A percentile compares a stretch with the other conserved stretches of the same genome.
phyloP scores from a whole-genome alignment of 2,113 vertebrate species.

The Psittacula cyanocephala region DNA sequence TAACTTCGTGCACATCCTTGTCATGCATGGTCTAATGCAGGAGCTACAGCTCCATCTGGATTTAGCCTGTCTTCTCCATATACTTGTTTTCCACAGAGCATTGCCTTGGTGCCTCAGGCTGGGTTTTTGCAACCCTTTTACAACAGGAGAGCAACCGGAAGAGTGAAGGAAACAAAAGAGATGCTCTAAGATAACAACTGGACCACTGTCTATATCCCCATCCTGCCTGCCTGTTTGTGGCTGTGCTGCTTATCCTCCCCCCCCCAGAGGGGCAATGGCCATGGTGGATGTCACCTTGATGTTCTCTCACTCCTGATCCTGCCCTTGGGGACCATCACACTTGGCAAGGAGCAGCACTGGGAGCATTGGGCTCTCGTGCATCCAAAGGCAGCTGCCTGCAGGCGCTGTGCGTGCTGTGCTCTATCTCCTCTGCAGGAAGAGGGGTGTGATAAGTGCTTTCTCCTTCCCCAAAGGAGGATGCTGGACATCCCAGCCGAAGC shows the following conservation, averaged over 20 bases:
- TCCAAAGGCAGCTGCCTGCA: background rate
- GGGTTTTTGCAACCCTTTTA: background rate
- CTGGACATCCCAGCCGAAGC: background rate
- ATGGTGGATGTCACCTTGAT: background rate
- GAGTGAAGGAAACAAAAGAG: background rate
- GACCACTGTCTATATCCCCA: background rate
- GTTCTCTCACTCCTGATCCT: background rate
- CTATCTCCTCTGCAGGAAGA: background rate
- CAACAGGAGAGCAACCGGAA: background rate
- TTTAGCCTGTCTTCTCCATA: background rate
- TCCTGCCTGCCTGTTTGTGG: fast-evolving
- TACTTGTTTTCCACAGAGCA: fast-evolving
- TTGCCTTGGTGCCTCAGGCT: background rate
- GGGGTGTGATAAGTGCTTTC: fast-evolving
- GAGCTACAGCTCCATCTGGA: background rate
- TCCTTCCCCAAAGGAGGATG: background rate
- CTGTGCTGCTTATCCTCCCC: background rate
- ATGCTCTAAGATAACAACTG: background rate
- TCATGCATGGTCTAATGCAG: background rate
- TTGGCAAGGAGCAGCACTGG: background rate
- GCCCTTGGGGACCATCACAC: background rate
- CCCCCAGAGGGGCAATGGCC: background rate
- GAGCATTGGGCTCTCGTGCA: background rate
- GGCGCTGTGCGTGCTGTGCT: background rate
- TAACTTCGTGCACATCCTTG: fast-evolving